phyloP scores from a whole-genome alignment of 2,797 vertebrate genomes.

The Pipistrellus kuhlii region DNA sequence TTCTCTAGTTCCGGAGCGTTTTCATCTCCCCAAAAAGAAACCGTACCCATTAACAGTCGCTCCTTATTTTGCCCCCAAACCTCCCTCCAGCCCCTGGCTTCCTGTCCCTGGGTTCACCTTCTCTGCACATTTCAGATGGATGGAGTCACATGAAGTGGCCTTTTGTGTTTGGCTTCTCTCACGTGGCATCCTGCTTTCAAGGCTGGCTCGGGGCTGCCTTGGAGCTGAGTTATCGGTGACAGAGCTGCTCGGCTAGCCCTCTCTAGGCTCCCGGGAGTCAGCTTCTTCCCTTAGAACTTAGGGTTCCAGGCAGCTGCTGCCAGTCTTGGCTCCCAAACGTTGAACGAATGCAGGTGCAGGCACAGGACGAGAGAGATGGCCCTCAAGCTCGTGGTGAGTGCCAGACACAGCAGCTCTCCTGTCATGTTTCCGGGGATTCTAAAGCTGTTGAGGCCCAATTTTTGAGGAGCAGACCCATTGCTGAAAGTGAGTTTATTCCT shows the following conservation, averaged over 20 bases:
- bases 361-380: accelerated
- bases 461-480: not conserved
- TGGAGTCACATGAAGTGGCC: not conserved
- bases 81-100: not conserved
- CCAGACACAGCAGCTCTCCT: not conserved
- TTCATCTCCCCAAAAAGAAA: not conserved
- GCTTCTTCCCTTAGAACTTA: not conserved
- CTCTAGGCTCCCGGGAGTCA: not conserved
- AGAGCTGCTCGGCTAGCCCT: accelerated
- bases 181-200: accelerated
- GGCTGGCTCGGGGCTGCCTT: not conserved
- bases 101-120: accelerated
- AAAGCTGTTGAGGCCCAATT: not conserved
- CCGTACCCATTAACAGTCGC: not conserved
- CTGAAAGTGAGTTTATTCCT: not conserved
- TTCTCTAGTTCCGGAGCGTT: not conserved
- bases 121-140: not conserved
- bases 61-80: not conserved
- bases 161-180: not conserved
- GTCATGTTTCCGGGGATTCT: not conserved
- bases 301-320: not conserved
- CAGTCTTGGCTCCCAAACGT: not conserved
- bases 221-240: not conserved
- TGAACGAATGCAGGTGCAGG: accelerated
- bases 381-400: accelerated